phyloP scores from a whole-genome alignment of 2,113 vertebrate genomes.

The Ptilorrhoa leucosticta region DNA sequence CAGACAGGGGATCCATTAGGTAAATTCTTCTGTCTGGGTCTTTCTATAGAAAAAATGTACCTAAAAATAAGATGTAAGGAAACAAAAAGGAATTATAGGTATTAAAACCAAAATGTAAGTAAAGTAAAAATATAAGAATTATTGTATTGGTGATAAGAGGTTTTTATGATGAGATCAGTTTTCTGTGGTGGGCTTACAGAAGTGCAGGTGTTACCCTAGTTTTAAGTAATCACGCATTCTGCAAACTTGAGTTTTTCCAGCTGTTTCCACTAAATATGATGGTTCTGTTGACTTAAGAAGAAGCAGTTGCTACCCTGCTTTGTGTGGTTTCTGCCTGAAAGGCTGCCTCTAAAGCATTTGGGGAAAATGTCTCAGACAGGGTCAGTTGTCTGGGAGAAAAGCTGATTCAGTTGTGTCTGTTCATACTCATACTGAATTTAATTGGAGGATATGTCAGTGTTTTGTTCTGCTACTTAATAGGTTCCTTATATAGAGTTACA shows the following conservation, averaged over 20 bases:
- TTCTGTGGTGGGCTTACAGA: background rate
- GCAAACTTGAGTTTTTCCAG: background rate
- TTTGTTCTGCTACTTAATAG: background rate
- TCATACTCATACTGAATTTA: background rate
- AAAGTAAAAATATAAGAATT: background rate
- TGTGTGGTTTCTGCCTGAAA: background rate
- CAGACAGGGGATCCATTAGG: slow-evolving; percentile 97
- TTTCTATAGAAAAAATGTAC: background rate
- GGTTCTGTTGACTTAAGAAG: background rate
- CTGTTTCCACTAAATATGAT: background rate
- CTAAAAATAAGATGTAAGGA: background rate
- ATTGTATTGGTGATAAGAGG: background rate
- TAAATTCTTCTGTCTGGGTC: slow-evolving; percentile 49
- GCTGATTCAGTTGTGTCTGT: background rate
- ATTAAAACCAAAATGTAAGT: background rate
- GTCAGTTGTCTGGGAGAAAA: background rate
- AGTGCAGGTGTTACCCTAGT: background rate
- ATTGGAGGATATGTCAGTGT: background rate
- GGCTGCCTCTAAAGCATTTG: background rate
- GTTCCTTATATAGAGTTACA: background rate
- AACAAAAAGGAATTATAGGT: background rate
- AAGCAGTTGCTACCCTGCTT: background rate
- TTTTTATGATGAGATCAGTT: background rate
- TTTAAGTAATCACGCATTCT: background rate
- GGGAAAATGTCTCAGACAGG: background rate